Base-by-base conservation (phyloP, 2,113 vertebrate genomes). In the Zosterops hypoxanthus region DNA sequence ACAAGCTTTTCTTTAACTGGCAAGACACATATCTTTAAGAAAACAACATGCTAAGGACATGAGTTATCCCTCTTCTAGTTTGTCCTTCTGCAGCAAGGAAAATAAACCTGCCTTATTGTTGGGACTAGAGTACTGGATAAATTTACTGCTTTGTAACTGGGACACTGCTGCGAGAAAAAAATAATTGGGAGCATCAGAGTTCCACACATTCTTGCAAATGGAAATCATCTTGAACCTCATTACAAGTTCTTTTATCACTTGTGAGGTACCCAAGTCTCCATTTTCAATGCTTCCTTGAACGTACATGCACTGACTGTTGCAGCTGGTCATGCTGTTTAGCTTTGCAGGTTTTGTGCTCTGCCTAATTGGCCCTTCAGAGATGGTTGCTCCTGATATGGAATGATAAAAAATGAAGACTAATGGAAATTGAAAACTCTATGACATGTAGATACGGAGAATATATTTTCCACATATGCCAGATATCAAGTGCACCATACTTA, bases 401-500 rank as follows among this genome's bases (percentile, higher is more conserved):
- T 16, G 31, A 55, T 56, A 95, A 56, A 95, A 83, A 91, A 12
- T 36, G 3, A 95, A 91, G 69, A 70, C 12, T 63, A 52, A 46
- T 33, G 47, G 29, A 47, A 86, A 93, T 12, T 24, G 14, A 63
- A 72, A 94, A 76, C 18, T n/a, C 88, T 36, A 2, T 28, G 31
- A 14, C 33, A 50, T 4, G 15, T 29, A 82, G 12, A 6, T 39
- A 87, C 28, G 31, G 23, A 73, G 8, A 94, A 76, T 42, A 3
- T 26, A 56, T 81, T 64, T 88, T 42, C 47, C 29, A 29, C 2
- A 2, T 29, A 49, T 24, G 31, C 9, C 44, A 85, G 60, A 14
- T 11, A 87, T 3, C 18, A 57, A 70, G 49, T 8, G 19, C 29
- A 55, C 12, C 0, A 0, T 8, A 34, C 5, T 55, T 46, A 4